These are phyloP conservation scores for Oncorhynchus masou DNA, from an alignment of 2,113 vertebrate species.

Conservation along the genomic window DNA sequence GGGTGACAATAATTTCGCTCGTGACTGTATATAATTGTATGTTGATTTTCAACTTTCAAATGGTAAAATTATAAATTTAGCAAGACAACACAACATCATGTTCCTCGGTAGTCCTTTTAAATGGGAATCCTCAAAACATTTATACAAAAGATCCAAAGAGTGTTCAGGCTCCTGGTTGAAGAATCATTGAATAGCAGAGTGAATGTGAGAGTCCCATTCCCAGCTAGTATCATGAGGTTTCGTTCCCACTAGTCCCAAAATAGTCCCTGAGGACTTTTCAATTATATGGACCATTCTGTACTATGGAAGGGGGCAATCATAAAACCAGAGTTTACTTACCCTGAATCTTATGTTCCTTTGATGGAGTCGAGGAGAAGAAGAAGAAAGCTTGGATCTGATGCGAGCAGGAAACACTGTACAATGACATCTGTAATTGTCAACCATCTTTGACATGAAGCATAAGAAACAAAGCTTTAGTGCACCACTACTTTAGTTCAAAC, in stretches of 20 bases:
- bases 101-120: too few relatives aligned
- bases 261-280: slow-evolving; percentile 73
- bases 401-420: slow-evolving; percentile 42
- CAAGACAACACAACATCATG: too few relatives aligned
- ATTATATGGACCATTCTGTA: slow-evolving; percentile 67
- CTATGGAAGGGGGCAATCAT: slow-evolving; percentile 65
- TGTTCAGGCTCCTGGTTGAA: background rate
- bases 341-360: slow-evolving; percentile 67
- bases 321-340: slow-evolving; percentile 73
- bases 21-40: background rate
- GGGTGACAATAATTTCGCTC: too few relatives aligned
- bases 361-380: slow-evolving; percentile 58
- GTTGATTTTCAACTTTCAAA: too few relatives aligned
- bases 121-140: too few relatives aligned
- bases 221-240: slow-evolving; percentile 56
- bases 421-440: slow-evolving; percentile 56
- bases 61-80: too few relatives aligned
- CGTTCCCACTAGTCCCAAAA: slow-evolving; percentile 76
- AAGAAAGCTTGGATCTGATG: slow-evolving; percentile 28
- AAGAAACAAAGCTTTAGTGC: slow-evolving; percentile 29
- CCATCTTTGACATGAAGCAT: slow-evolving; percentile 49
- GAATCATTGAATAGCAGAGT: slow-evolving; percentile 26
- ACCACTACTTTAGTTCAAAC: slow-evolving; percentile 20
- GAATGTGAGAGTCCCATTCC: slow-evolving; percentile 37
- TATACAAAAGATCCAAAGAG: background rate